Evolutionary conservation across 2,888 invertebrate species (phyloP), one percentile per base, ranked within the genome.

Genomic region (Rhamphomyia laevipes): DNA sequence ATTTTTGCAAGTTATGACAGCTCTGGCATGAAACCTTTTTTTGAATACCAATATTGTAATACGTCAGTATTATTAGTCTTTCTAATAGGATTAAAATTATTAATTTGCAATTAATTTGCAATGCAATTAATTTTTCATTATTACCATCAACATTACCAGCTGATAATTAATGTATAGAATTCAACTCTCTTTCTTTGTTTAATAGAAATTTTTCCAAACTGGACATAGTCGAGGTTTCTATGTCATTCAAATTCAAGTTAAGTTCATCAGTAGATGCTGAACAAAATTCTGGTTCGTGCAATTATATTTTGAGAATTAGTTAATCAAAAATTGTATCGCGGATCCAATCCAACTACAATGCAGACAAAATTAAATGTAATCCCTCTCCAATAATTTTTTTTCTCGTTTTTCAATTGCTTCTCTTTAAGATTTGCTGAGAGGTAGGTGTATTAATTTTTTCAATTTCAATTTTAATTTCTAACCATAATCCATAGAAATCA

Each of bases 291-390:
- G 23, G 23, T 27, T n/a, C 35, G 13, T n/a, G 35, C 35, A 35
- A n/a, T 35, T 4, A 7, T n/a, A n/a, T 35, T 35, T 35, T 35
- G 35, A n/a, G 4, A 4, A 27, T 27, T 23, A n/a, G 42, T 42
- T 27, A 23, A 42, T 4, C 27, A 42, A 15, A 27, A 11, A n/a
- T 42, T 42, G 6, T 23, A 42, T 4, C 42, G 21, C 15, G 27
- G 42, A 27, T 42, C 42, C n/a, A n/a, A n/a, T n/a, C n/a, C n/a
- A 42, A 42, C 27, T n/a, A 42, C 27, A 42, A 27, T n/a, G 42
- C 42, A 27, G 7, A 5, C 12, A 42, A 11, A 13, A n/a, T n/a
- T n/a, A n/a, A n/a, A 27, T 27, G 18, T 18, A 5, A 18, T 42
- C 21, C 15, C 27, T 15, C 21, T 42, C 42, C 11, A 42, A 27